Evolutionary conservation across 2,797 vertebrate species (phyloP).

Genomic region (Fratercula arctica): DNA sequence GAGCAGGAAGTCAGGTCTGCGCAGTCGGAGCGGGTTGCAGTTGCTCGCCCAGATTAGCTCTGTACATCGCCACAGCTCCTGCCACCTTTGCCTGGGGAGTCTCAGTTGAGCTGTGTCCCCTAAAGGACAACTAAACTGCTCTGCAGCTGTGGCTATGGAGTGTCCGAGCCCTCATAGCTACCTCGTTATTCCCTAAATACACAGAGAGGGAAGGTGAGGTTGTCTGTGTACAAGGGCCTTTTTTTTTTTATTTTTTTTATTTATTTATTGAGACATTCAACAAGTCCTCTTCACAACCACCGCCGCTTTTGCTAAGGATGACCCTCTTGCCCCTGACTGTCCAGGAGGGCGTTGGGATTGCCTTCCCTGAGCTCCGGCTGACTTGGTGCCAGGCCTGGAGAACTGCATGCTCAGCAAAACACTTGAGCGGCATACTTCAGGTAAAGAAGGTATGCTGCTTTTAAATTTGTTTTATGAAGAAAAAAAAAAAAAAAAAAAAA

Average conservation of each 20-base stretch:
- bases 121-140: not conserved
- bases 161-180: not conserved
- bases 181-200: not conserved
- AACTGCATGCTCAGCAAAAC: not conserved
- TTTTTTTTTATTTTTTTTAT: not conserved
- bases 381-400: not conserved
- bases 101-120: not conserved
- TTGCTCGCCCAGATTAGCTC: not conserved
- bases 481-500: not conserved
- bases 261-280: not conserved
- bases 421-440: not conserved
- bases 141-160: not conserved
- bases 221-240: not conserved
- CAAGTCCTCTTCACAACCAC: not conserved
- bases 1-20: not conserved
- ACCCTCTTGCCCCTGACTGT: not conserved
- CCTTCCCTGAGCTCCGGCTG: not conserved
- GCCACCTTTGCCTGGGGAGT: not conserved
- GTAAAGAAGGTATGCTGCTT: not conserved
- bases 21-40: accelerated
- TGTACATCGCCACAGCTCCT: not conserved
- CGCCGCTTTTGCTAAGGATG: not conserved
- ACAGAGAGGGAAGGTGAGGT: not conserved
- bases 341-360: not conserved
- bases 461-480: not conserved